phyloP scores from a whole-genome alignment of 2,888 invertebrate genomes.

The Spatulosminthurus flaviceps region DNA sequence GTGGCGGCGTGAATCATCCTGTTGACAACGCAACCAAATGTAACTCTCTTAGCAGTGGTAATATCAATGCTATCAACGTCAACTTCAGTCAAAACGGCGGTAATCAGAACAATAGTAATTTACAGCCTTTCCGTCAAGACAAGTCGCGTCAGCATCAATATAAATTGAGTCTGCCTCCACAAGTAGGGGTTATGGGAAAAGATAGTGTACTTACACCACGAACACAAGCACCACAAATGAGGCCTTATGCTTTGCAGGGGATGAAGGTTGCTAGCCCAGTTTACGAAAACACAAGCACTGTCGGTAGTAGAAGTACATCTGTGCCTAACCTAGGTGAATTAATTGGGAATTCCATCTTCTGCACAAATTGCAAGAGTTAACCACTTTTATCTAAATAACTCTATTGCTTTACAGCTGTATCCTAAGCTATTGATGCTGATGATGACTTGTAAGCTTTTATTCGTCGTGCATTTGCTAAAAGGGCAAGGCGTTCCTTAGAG shows the following conservation, averaged over 20 bases:
- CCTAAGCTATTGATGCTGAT: conserved; percentile 20
- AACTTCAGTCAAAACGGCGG: conserved; percentile 24
- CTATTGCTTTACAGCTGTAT: conserved; percentile 3
- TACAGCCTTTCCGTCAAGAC: background rate
- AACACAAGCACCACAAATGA: conserved; percentile 23
- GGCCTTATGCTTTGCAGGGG: conserved; percentile 24
- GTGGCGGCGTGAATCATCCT: background rate
- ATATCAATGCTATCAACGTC: conserved; percentile 55
- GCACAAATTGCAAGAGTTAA: conserved; percentile 14
- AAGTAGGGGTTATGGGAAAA: conserved; percentile 5
- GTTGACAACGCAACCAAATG: conserved; percentile 47
- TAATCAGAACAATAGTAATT: conserved; percentile 10
- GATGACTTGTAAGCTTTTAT: conserved; percentile 21
- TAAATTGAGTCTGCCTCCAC: conserved; percentile 9
- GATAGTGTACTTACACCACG: conserved; percentile 14
- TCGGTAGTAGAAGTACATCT: conserved; percentile 30
- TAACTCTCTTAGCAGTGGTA: conserved; percentile 60
- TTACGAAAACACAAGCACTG: conserved; percentile 13
- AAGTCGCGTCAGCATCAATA: conserved; percentile 27
- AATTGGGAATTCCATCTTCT: background rate
- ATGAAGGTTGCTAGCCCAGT: conserved; percentile 18
- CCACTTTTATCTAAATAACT: background rate
- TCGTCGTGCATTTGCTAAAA: background rate
- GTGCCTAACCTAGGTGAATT: conserved; percentile 27
- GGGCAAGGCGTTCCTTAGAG: background rate